Evolutionary conservation across 92 coral and sea anemone genomes (phyloP), one percentile per base, ranked within the genome.

Genomic region (Zoanthus gigantus): DNA sequence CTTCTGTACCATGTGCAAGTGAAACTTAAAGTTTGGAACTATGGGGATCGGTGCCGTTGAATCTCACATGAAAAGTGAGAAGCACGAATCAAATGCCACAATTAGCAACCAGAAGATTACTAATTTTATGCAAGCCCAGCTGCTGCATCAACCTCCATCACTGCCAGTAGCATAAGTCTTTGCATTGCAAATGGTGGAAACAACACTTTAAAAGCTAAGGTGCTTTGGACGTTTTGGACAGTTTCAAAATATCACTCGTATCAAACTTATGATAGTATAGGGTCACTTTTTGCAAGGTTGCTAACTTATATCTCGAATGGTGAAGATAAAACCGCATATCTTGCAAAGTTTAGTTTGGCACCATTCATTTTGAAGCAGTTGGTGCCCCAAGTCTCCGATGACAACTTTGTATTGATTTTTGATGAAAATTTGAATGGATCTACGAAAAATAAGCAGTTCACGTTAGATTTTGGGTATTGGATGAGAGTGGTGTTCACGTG

Each of bases 331-430:
- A 61, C 68, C 5, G 68, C 68, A 61, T 61, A 61, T 61, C 68
- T 61, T 61, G 68, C 68, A 61, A 61, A 61, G 68, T 61, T 61
- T 61, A 18, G 68, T 61, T 61, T 61, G 68, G 68, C 68, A 18
- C 68, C 68, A 61, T 61, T 61, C 23, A 61, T 61, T 61, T 9
- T 9, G 16, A 61, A 61, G 72, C 72, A 66, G 72, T 66, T 66
- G 72, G 72, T 66, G 72, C 23, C 72, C 72, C 72, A 66, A 66
- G 72, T 66, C 72, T 66, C 72, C 72, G 31, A 66, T 66, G 72
- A 66, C 72, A 66, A 66, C 72, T 66, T 61, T 61, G 68, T 61
- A 61, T 61, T 61, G 68, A 61, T 61, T 14, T 61, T 61, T 61
- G 68, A 61, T 61, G 68, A 13, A 61, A 61, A 18, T 17, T 61